Base-by-base conservation (phyloP, 2,888 invertebrate species). In the Philereme transversata region DNA sequence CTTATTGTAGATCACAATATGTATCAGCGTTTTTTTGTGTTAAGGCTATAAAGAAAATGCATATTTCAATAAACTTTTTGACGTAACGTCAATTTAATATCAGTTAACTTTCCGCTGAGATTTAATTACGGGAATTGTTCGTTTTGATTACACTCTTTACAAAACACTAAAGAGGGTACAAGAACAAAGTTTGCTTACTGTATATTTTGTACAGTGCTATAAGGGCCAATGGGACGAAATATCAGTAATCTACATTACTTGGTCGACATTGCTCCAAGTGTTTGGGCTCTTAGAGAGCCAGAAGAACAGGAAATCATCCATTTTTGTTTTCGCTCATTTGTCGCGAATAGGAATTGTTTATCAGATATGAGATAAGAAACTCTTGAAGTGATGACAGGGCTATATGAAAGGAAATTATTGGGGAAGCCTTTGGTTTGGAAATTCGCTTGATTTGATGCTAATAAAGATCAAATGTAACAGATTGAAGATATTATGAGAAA, bases 201-300 rank as follows among this genome's bases (percentile, higher is more conserved):
- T 44, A 46, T 34, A 33, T 46, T 33, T 47, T 47, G 1, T 58
- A 40, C 47, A 40, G 35, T 58, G 53, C 50, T 46, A 44, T 54
- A 51, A 45, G 43, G 54, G 49, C 57, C 22, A 51, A 53, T 46
- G 57, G 54, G 66, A 55, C 59, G 63, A 72, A 69, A 70, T 76
- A 75, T 78, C 72, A 69, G 70, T 70, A 57, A 76, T 78, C 68
- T 73, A 68, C 72, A 73, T 74, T 72, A 68, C 68, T 68, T 51
- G 63, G 56, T 51, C 62, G 53, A 36, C 56, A 52, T 59, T 53
- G 55, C 53, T 57, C 47, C 22, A 57, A 62, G 57, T 49, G 56
- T 60, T 47, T 43, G 56, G 56, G 52, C 43, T 51, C 57, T 51
- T 54, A 57, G 55, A 38, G n/a, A 9, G 44, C 51, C 48, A 47